Base-by-base conservation (phyloP, 2,888 invertebrate genomes). In the Rugalucina vietnamica region DNA sequence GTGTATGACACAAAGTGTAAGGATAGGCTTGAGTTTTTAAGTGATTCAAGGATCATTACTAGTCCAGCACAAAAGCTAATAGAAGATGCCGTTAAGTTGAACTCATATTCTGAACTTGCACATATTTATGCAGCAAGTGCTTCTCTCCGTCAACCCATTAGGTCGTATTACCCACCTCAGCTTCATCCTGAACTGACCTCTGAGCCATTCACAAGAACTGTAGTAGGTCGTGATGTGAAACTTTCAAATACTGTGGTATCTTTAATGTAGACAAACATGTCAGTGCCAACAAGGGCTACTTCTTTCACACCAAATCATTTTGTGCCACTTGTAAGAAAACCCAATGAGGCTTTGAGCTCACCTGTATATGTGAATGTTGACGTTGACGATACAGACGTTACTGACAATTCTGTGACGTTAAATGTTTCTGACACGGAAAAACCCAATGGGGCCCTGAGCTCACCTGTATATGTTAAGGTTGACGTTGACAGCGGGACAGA, bases 181-280 rank as follows among this genome's bases (percentile, higher is more conserved):
- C 12, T 54, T 12, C 54, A 54, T 54, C 54, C 54, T 21, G 54
- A 54, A 54, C 54, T 54, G 21, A 54, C 54, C 21, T n/a, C 54
- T n/a, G 54, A 54, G n/a, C 54, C 54, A 18, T 54, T 54, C 54
- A 54, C 54, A 54, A 54, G 54, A 54, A 54, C 54, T 54, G 54
- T 54, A 5, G 54, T 54, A 4, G 54, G 54, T n/a, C 54, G 54
- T 5, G 54, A 54, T n/a, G 54, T 54, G 12, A 54, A 54, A 54
- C n/a, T 54, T 14, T 54, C 54, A 8, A n/a, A 54, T 54, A 54
- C 10, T 5, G n/a, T n/a, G n/a, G 10, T 54, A 12, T 54, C 12
- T 54, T n/a, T 54, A 54, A 54, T 54, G 43, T 65, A 34, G 34
- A 65, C 34, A 10, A 65, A 21, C 34, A 18, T 34, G 65, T 34